phyloP scores from a whole-genome alignment of 2,888 invertebrate genomes.

The Eupsilia transversa region DNA sequence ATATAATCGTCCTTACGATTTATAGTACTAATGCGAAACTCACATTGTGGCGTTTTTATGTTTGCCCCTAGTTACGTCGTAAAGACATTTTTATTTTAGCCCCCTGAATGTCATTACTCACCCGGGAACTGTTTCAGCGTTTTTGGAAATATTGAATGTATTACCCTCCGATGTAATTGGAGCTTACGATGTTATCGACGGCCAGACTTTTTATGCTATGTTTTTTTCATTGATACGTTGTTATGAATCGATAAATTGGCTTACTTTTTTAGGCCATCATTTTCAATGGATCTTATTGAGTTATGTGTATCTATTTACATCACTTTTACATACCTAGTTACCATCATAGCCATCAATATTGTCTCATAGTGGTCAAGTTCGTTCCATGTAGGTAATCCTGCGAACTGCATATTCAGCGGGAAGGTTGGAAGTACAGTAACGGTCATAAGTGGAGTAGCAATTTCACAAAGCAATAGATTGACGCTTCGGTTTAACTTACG shows the following conservation, averaged over 20 bases:
- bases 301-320: not conserved
- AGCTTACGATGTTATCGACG: constrained; percentile 54
- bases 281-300: not conserved
- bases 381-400: not conserved
- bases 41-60: constrained; percentile 66
- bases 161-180: constrained; percentile 63
- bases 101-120: constrained; percentile 67
- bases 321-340: not conserved
- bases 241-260: constrained; percentile 4
- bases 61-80: constrained; percentile 66
- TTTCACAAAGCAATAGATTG: no score
- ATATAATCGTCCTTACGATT: constrained; percentile 69
- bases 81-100: constrained; percentile 69
- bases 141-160: constrained; percentile 69
- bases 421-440: not conserved
- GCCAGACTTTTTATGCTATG: constrained; percentile 20
- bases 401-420: constrained; percentile 21
- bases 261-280: not conserved
- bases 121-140: constrained; percentile 65
- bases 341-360: not conserved
- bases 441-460: no score
- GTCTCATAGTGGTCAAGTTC: not conserved
- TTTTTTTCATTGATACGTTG: constrained; percentile 21
- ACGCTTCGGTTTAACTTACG: no score
- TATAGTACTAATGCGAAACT: constrained; percentile 66